A percentile compares a stretch with the other conserved stretches of the same genome.
These are phyloP conservation scores for Margarornis squamiger DNA, from an alignment of 2,797 vertebrate genomes.

Conservation along the genomic window DNA sequence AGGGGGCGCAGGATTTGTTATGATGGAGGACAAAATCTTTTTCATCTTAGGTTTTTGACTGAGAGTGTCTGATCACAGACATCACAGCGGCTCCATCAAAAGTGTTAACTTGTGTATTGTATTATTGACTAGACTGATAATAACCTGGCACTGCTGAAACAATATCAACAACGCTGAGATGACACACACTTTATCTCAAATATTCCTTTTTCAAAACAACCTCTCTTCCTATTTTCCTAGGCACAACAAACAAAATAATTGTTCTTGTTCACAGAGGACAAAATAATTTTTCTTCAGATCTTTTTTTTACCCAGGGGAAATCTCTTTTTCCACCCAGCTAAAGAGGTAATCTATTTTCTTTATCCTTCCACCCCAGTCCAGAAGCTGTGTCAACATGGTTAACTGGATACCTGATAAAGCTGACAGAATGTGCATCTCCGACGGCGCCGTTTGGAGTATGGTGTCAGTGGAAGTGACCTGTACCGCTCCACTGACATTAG, in stretches of 20 bases:
- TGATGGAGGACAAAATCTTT: slow-evolving; percentile 5
- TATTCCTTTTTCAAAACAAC: background rate
- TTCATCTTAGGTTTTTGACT: background rate
- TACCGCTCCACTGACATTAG: background rate
- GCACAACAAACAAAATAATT: slow-evolving; percentile 54
- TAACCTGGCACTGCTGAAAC: slow-evolving; percentile 12
- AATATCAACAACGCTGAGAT: background rate
- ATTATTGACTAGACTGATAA: slow-evolving; percentile 4
- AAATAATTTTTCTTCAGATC: slow-evolving; percentile 47
- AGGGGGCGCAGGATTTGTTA: background rate
- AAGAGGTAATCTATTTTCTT: slow-evolving; percentile 57
- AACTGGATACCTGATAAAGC: slow-evolving; percentile 50
- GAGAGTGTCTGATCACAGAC: background rate
- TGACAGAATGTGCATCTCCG: slow-evolving; percentile 1
- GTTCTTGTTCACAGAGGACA: slow-evolving; percentile 46
- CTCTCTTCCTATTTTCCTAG: slow-evolving; percentile 41
- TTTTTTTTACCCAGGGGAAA: slow-evolving; percentile 50
- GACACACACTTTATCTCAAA: slow-evolving; percentile 12
- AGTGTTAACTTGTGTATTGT: background rate
- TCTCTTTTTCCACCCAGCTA: slow-evolving; percentile 54
- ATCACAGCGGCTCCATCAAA: slow-evolving; percentile 41
- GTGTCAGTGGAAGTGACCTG: slow-evolving; percentile 33
- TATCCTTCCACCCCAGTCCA: slow-evolving; percentile 41
- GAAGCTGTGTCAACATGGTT: slow-evolving; percentile 53
- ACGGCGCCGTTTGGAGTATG: background rate